Conservation (phyloP, 2,797 vertebrate species). For the Pangasius larnaudii region DNA sequence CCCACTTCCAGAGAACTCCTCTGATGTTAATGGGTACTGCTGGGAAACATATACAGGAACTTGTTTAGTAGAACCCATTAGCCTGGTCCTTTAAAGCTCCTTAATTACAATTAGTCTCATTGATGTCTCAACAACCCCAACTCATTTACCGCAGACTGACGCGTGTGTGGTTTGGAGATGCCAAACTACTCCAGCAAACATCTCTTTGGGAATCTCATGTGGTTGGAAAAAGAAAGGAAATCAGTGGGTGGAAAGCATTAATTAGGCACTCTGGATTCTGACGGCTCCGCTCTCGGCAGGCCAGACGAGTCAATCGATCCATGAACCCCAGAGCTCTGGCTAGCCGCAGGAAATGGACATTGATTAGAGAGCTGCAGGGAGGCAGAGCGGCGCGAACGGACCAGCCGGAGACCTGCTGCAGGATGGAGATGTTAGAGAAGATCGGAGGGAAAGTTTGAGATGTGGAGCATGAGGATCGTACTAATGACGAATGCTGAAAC, state of each 20-base stretch:
- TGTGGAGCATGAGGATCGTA: neutral
- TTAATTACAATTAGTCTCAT: neutral
- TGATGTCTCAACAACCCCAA: neutral
- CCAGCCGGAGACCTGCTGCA: neutral
- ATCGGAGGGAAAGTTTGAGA: neutral
- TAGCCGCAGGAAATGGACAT: slow-evolving; percentile 27
- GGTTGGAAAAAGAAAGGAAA: neutral
- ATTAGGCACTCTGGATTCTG: neutral
- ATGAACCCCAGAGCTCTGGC: neutral
- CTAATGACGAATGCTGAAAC: neutral
- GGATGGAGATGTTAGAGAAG: neutral
- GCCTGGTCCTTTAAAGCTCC: neutral
- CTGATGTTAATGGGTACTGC: neutral
- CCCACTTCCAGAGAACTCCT: neutral
- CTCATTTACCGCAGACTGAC: neutral
- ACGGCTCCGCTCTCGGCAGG: neutral
- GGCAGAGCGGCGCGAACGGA: neutral
- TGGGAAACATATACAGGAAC: neutral
- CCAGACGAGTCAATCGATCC: slow-evolving; percentile 11
- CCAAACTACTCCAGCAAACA: neutral
- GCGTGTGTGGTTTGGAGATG: neutral
- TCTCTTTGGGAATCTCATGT: neutral
- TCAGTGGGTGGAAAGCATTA: slow-evolving; percentile 8
- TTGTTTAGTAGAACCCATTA: neutral
- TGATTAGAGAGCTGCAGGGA: neutral